Evolutionary conservation across 2,797 vertebrate species (phyloP), one percentile per base, ranked within the genome.

Genomic region (Semaprochilodus insignis): DNA sequence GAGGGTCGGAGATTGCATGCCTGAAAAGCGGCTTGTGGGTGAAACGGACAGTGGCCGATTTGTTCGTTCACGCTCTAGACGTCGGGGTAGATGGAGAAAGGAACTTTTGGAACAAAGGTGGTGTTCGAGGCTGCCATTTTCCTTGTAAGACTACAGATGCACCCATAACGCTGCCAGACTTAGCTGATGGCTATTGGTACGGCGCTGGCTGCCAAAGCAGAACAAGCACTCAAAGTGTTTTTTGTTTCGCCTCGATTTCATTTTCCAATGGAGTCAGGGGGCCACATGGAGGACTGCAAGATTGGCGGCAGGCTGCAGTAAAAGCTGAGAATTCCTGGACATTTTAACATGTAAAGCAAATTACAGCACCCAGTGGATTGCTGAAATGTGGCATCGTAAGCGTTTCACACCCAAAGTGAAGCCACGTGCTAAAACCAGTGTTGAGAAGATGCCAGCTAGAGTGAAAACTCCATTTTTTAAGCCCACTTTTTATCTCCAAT

Each of bases 131-230:
- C 60, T 63, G 57, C 57, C 21, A 14, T 63, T 63, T 85, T 31
- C 62, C 80, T 78, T 79, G 76, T 82, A 25, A 23, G 57, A 25
- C 48, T 70, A 70, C 80, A 82, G 77, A 77, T 85, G 80, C 66
- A 59, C 65, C 23, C 7, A 21, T 48, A 71, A 65, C 19, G 62
- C 72, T 57, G 71, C 78, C 70, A 74, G 70, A 11, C 77, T 63
- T 31, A 74, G 74, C 62, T 65, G 69, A 74, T 74, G 62, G 60
- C 31, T 81, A 16, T 67, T 55, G 51, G 55, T 57, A 44, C 55
- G 54, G 62, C 63, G 67, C 74, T 66, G 78, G 69, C 34, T 40
- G 65, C 34, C 65, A 67, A 40, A 40, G 36, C 65, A n/a, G 65
- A 36, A 21, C 65, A 40, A 40, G 10, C 3, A 34, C 34, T 67